These are phyloP conservation scores for Brachystomella parvula DNA, from an alignment of 1,140 invertebrate species.

Conservation along the genomic window DNA sequence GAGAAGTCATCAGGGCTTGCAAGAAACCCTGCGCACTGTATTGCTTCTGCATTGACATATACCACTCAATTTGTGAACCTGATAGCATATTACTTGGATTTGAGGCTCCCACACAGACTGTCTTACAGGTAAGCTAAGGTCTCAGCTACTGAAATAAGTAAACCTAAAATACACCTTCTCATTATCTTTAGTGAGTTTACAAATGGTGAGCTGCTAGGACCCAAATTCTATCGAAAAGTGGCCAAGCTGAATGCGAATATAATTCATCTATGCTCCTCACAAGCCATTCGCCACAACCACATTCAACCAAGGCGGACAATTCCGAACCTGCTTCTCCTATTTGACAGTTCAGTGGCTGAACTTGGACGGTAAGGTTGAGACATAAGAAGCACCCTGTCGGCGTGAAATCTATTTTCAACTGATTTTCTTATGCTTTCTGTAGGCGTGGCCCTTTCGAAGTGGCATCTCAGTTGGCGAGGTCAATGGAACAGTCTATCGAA, in stretches of 20 bases:
- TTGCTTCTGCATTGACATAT: slow-evolving; percentile 69
- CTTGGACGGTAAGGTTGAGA: slow-evolving; percentile 59
- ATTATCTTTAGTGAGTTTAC: slow-evolving; percentile 56
- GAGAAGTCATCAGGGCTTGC: slow-evolving; percentile 49
- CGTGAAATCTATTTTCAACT: slow-evolving; percentile 22
- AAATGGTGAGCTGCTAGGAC: slow-evolving; percentile 57
- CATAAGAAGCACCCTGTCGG: slow-evolving; percentile 16
- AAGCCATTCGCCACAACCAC: slow-evolving; percentile 49
- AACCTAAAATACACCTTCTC: slow-evolving; percentile 4
- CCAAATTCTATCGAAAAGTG: slow-evolving; percentile 63
- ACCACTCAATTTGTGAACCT: slow-evolving; percentile 71
- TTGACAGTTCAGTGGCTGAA: slow-evolving; percentile 57
- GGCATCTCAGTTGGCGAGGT: slow-evolving; percentile 46
- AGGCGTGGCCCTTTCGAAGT: slow-evolving; percentile 54
- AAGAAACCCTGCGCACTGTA: slow-evolving; percentile 59
- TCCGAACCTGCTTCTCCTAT: slow-evolving; percentile 61
- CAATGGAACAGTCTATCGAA: slow-evolving; percentile 50
- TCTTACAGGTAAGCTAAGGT: slow-evolving; percentile 55
- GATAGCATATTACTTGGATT: slow-evolving; percentile 66
- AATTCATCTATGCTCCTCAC: slow-evolving; percentile 69
- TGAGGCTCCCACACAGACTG: slow-evolving; percentile 64
- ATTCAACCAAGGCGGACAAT: slow-evolving; percentile 62
- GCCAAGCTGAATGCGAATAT: slow-evolving; percentile 72
- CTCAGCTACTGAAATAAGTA: not conserved
- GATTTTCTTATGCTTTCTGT: slow-evolving; percentile 25